These are phyloP conservation scores for Plutella xylostella DNA, from an alignment of 2,888 invertebrate genomes.

Conservation along the genomic window DNA sequence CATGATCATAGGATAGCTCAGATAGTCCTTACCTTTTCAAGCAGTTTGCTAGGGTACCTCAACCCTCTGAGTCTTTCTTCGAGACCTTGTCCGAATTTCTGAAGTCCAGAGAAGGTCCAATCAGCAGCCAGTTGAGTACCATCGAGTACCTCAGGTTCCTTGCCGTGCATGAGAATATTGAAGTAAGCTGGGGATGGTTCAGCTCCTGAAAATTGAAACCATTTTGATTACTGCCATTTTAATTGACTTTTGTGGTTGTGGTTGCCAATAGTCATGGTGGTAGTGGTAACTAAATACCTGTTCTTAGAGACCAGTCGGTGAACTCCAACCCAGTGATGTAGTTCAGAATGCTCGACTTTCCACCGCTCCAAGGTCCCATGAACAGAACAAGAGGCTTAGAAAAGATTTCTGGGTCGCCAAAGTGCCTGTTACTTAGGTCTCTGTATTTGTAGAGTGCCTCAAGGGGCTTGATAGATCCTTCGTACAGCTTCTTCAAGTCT, in stretches of 20 bases:
- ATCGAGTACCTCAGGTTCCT: conserved; percentile 86
- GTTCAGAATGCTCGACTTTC: conserved; percentile 94
- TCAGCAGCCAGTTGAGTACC: conserved; percentile 96
- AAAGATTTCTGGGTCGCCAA: conserved; percentile 94
- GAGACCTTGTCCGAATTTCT: conserved; percentile 95
- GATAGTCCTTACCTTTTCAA: conserved; percentile 79
- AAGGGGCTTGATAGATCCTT: conserved; percentile 88
- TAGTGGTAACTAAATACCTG: no score
- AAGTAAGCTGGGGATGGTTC: conserved; percentile 95
- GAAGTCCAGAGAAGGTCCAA: conserved; percentile 92
- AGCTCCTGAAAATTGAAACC: conserved; percentile 82
- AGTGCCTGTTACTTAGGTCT: conserved; percentile 91
- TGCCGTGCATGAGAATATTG: conserved; percentile 91
- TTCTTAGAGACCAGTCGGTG: conserved; percentile 83
- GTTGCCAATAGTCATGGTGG: no score
- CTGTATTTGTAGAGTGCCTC: conserved; percentile 93
- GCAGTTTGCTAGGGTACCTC: conserved; percentile 82
- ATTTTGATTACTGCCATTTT: no score
- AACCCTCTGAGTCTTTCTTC: conserved; percentile 88
- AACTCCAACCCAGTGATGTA: conserved; percentile 91
- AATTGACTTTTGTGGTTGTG: no score
- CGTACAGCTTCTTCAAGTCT: conserved; percentile 88
- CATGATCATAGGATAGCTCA: neutral
- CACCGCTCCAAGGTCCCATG: conserved; percentile 97
- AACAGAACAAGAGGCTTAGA: conserved; percentile 93